A percentile compares a stretch with the other conserved stretches of the same genome.
phyloP scores from a whole-genome alignment of 2,888 invertebrate genomes.

The Itoplectis maculator region DNA sequence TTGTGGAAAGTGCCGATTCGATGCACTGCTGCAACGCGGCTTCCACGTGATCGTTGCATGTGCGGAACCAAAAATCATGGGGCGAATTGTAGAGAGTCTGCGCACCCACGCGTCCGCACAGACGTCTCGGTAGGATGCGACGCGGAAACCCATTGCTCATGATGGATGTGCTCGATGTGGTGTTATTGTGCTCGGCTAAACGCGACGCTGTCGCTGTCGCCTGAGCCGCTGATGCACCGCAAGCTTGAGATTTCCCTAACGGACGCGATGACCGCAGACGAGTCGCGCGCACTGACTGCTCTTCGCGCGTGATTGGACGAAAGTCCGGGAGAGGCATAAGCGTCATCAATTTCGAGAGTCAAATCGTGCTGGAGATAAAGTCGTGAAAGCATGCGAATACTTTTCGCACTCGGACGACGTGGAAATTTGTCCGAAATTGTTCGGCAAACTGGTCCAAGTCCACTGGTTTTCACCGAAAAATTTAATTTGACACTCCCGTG shows the following conservation, averaged over 20 bases:
- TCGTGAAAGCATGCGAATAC: too few relatives aligned
- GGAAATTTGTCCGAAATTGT: not conserved
- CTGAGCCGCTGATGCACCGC: constrained; percentile 45
- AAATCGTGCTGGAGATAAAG: too few relatives aligned
- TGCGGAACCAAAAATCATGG: constrained; percentile 49
- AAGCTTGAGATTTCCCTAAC: constrained; percentile 45
- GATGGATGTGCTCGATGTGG: not conserved
- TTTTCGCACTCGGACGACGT: too few relatives aligned
- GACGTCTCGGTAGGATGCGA: not conserved
- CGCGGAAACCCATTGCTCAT: constrained; percentile 4
- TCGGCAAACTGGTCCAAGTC: not conserved
- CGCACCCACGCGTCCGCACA: not conserved
- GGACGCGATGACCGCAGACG: constrained; percentile 42
- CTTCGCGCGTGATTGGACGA: not conserved
- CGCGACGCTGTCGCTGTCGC: constrained; percentile 28
- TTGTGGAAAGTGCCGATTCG: constrained; percentile 39
- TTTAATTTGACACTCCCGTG: not conserved
- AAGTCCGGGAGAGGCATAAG: not conserved
- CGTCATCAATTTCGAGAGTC: not conserved
- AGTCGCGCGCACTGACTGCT: constrained; percentile 13
- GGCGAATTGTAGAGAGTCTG: constrained; percentile 16
- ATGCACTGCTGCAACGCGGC: constrained; percentile 35
- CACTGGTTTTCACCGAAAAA: too few relatives aligned
- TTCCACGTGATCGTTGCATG: constrained; percentile 27
- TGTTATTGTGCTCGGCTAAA: constrained; percentile 18